phyloP scores from a whole-genome alignment of 2,113 vertebrate species.

The Cricetomys ansorgei region DNA sequence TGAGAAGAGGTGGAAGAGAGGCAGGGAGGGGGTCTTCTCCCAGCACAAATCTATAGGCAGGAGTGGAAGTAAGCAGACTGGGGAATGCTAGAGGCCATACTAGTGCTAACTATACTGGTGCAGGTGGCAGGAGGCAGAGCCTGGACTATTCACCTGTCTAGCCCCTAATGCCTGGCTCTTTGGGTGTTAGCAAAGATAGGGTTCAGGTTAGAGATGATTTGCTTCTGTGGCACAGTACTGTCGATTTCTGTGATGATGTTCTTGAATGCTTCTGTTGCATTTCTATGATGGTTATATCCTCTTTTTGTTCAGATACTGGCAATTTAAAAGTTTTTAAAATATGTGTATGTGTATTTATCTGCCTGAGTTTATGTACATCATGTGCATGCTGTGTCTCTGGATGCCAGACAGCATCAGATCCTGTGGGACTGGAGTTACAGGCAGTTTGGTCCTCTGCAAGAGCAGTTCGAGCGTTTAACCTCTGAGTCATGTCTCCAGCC shows the following conservation, averaged over 20 bases:
- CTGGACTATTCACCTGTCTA: background rate
- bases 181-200: background rate
- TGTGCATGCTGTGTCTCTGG: background rate
- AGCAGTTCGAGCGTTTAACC: background rate
- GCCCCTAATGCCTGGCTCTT: conserved; percentile 1
- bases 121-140: background rate
- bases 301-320: background rate
- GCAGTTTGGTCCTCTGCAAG: background rate
- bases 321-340: background rate
- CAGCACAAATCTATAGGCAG: conserved; percentile 76
- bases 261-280: conserved; percentile 91
- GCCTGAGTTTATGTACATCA: background rate
- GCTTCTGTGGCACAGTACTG: conserved; percentile 97
- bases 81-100: conserved; percentile 55
- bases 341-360: background rate
- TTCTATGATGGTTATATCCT: background rate
- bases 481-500: background rate
- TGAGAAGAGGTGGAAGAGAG: conserved; percentile 73
- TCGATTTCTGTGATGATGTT: conserved; percentile 99
- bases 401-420: background rate
- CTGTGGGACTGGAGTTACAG: background rate
- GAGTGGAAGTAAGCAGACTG: background rate
- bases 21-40: conserved; percentile 62
- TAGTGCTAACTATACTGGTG: conserved; percentile 76
- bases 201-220: conserved; percentile 86